A percentile compares a stretch with the other conserved stretches of the same genome.
phyloP scores from a whole-genome alignment of 1,140 invertebrate genomes.

The Heliothis subflexa region DNA sequence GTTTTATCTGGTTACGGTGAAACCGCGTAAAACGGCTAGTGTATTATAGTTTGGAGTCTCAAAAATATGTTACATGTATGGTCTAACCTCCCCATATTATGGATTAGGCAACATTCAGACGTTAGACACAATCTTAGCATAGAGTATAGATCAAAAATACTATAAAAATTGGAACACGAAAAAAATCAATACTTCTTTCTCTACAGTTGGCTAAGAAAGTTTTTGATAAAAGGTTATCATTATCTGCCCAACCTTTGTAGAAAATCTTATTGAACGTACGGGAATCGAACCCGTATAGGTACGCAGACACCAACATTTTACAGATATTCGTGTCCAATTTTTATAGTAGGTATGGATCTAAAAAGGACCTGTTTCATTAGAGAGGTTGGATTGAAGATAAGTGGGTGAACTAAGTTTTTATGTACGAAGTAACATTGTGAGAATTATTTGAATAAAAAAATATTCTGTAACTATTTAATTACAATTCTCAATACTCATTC shows the following conservation, averaged over 20 bases:
- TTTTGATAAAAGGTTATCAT: no score
- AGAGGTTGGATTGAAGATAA: background rate
- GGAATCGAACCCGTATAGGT: no score
- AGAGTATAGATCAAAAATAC: background rate
- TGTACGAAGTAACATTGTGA: background rate
- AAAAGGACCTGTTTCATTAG: background rate
- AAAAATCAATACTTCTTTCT: no score
- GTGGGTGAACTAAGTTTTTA: background rate
- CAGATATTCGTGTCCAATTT: background rate
- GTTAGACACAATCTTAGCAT: conserved; percentile 37
- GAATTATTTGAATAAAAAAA: background rate
- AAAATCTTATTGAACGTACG: no score
- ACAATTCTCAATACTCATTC: no score
- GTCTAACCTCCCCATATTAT: background rate
- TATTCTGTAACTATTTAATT: no score
- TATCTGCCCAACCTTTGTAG: no score
- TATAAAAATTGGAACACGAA: conserved; percentile 6
- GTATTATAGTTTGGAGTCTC: background rate
- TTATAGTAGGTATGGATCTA: conserved; percentile 8
- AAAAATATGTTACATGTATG: background rate
- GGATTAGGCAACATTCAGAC: conserved; percentile 20
- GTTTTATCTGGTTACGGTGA: no score
- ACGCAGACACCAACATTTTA: no score
- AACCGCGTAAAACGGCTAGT: no score
- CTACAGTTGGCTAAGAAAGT: no score